These are phyloP conservation scores for Pogonocichla stellata DNA, from an alignment of 2,113 vertebrate species.

Conservation along the genomic window DNA sequence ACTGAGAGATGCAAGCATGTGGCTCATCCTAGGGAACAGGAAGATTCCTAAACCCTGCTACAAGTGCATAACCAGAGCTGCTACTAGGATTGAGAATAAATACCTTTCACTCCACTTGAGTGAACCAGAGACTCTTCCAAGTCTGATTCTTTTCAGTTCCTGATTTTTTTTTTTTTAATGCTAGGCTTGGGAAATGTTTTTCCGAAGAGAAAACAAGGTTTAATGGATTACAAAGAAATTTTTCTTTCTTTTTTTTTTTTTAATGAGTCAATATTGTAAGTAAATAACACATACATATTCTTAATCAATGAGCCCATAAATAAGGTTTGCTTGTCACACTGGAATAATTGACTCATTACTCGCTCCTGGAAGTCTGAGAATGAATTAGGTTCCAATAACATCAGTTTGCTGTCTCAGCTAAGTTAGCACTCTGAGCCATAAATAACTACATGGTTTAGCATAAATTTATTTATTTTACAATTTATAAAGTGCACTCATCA, in stretches of 20 bases:
- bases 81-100: background rate
- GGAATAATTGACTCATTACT: conserved; percentile 54
- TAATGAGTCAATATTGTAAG: background rate
- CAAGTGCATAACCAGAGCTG: background rate
- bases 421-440: conserved; percentile 17
- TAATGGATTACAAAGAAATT: background rate
- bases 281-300: conserved; percentile 23
- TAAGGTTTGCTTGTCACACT: conserved; percentile 36
- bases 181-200: background rate
- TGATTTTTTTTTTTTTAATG: background rate
- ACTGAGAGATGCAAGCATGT: background rate
- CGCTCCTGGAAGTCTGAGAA: conserved; percentile 31
- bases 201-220: background rate
- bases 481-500: conserved; percentile 35
- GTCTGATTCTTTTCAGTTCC: background rate
- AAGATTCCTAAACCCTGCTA: background rate
- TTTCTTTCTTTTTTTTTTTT: background rate
- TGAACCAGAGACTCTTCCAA: background rate
- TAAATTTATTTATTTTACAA: conserved; percentile 52
- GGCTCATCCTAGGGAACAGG: background rate
- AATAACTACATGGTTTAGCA: conserved; percentile 58
- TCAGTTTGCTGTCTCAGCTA: conserved; percentile 61
- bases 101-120: background rate
- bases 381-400: conserved; percentile 50
- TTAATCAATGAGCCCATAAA: conserved; percentile 49